These are phyloP conservation scores for Australoheros facetus DNA, from an alignment of 2,797 vertebrate species.

Conservation along the genomic window DNA sequence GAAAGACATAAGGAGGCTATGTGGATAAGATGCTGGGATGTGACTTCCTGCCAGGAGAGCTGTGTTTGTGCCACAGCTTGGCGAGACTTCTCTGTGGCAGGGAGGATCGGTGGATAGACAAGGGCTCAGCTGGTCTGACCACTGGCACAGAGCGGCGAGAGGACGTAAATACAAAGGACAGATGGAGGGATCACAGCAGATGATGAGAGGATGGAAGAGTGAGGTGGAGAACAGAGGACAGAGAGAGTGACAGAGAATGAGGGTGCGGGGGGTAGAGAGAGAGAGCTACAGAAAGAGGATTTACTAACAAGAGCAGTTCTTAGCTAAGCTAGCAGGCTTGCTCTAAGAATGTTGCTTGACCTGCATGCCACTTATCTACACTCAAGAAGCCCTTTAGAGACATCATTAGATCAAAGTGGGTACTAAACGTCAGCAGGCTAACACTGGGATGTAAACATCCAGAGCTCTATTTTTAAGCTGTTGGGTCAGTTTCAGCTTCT, in stretches of 20 bases:
- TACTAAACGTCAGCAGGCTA: neutral
- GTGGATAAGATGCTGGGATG: constrained; percentile 7
- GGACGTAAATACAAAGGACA: constrained; percentile 33
- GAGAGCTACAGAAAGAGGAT: neutral
- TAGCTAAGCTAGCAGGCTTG: neutral
- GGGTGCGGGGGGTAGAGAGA: too few relatives aligned
- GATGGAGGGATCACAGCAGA: constrained; percentile 43
- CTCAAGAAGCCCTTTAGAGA: neutral
- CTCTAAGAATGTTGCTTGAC: neutral
- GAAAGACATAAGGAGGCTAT: constrained; percentile 11
- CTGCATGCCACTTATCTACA: neutral
- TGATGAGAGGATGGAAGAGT: neutral
- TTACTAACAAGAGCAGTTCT: neutral
- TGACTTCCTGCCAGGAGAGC: constrained; percentile 21
- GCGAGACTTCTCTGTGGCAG: constrained; percentile 5
- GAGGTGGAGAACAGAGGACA: neutral
- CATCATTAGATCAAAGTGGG: neutral
- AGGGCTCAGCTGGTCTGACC: constrained; percentile 54
- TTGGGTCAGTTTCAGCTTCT: neutral
- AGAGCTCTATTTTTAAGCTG: neutral
- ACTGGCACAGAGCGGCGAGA: constrained; percentile 21
- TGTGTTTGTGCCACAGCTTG: constrained; percentile 13
- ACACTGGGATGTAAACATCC: neutral
- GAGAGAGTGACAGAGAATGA: neutral
- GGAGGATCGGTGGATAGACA: constrained; percentile 27